These are phyloP conservation scores for Megalops cyprinoides DNA, from an alignment of 2,797 vertebrate species.

Conservation along the genomic window DNA sequence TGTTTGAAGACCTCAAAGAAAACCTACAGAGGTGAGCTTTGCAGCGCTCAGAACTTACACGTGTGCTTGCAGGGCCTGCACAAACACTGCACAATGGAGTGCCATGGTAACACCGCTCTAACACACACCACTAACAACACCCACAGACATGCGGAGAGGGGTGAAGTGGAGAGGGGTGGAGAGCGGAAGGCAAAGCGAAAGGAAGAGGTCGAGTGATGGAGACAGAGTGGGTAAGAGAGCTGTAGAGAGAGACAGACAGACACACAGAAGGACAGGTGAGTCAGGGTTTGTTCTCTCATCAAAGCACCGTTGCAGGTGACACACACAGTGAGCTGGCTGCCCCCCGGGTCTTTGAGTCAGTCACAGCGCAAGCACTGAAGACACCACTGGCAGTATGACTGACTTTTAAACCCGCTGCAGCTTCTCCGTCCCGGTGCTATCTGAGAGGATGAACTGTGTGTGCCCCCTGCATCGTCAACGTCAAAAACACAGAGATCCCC, in stretches of 20 bases:
- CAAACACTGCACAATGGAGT: not conserved
- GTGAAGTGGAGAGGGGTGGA: not conserved
- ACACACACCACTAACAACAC: not conserved
- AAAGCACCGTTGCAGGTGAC: not conserved
- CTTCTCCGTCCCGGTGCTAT: no score
- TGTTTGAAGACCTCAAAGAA: not conserved
- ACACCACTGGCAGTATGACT: not conserved
- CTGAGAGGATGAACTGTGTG: no score
- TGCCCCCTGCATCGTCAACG: no score
- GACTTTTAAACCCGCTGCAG: no score
- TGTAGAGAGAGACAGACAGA: not conserved
- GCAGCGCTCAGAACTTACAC: not conserved
- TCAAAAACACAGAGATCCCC: no score
- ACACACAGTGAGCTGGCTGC: not conserved
- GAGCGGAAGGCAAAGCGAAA: not conserved
- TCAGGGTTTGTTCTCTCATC: not conserved
- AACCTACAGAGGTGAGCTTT: no score
- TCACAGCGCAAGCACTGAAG: not conserved
- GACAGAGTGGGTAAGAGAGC: no score
- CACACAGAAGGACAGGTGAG: not conserved
- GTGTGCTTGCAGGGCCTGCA: not conserved
- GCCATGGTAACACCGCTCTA: not conserved
- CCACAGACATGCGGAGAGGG: not conserved
- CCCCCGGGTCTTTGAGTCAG: not conserved
- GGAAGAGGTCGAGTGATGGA: no score